Percentiles rank a stretch among this genome's conserved stretches.
phyloP scores from a whole-genome alignment of 2,797 vertebrate species.

The Eutrigla gurnardus region DNA sequence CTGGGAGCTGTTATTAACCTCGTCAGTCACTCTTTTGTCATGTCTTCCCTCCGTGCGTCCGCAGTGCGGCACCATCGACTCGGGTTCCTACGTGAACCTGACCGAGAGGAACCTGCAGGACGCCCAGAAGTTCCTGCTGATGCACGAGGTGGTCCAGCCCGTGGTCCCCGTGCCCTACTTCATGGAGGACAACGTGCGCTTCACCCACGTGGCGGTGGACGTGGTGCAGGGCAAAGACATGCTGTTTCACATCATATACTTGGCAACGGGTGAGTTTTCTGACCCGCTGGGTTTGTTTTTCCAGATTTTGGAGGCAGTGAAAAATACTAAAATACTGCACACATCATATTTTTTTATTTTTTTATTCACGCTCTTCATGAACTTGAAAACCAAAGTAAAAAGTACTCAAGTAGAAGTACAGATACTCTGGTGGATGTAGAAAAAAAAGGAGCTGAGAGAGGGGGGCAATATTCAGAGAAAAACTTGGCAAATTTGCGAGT shows the following conservation, averaged over 20 bases:
- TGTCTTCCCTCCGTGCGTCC: conserved; percentile 13
- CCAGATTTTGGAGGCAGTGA: background rate
- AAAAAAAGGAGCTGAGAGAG: too few relatives aligned
- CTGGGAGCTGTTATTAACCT: conserved; percentile 37
- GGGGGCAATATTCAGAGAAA: too few relatives aligned
- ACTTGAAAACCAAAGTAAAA: too few relatives aligned
- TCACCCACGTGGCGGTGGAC: conserved; percentile 94
- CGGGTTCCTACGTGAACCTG: conserved; percentile 93
- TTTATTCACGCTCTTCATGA: too few relatives aligned
- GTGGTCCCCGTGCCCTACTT: conserved; percentile 91
- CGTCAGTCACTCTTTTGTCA: conserved; percentile 45
- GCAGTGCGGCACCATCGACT: conserved; percentile 95
- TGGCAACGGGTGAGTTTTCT: conserved; percentile 90
- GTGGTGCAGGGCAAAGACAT: conserved; percentile 96
- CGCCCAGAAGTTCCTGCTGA: conserved; percentile 95
- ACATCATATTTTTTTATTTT: background rate
- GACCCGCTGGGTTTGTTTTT: background rate
- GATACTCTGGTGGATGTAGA: too few relatives aligned
- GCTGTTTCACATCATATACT: conserved; percentile 95
- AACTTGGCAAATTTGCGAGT: too few relatives aligned
- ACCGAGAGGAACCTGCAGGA: conserved; percentile 96
- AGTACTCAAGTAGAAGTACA: too few relatives aligned
- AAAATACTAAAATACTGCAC: background rate
- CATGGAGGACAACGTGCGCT: conserved; percentile 96
- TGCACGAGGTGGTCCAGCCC: conserved; percentile 96